Base-by-base conservation (phyloP, 2,113 vertebrate species). In the Catharus fuscescens region DNA sequence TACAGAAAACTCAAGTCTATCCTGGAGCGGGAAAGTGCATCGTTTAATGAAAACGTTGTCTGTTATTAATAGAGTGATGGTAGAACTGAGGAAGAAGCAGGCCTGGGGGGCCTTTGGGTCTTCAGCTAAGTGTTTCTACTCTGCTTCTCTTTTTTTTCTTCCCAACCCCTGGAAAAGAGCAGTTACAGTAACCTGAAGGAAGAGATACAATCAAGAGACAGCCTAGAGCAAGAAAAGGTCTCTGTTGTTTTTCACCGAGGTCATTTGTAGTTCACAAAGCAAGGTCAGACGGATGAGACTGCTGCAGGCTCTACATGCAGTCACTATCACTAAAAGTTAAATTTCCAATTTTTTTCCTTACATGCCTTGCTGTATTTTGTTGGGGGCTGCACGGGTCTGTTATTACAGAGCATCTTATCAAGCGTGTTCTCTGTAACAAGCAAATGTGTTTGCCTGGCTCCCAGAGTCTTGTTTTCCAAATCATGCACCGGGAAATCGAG, bases 111-210 rank as follows among this genome's bases (percentile, higher is more conserved):
- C 88, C 96, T 96, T 93, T 92, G 95, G 96, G 95, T 97, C 95
- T 97, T 96, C 92, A 93, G 96, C 92, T 97, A 97, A 97, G 97
- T 98, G 97, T 97, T 97, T 96, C 94, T 92, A 94, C 73, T 89
- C 90, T 76, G 73, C 84, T 92, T 86, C 85, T 95, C 83, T 83
- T 62, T 82, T 81, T 74, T 80, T 81, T 10, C 36, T 69, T 81
- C 73, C 74, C 88, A 95, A 78, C 93, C 97, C 91, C 92, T 97
- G 80, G 92, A 97, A 97, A 97, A 97, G 93, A 97, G 92, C 88
- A 95, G 92, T 97, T 97, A 95, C 89, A 95, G 95, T 92, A 98
- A 96, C 93, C 67, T 88, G 79, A 97, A 97, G 79, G 94, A 96
- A 97, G 87, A 95, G 62, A 97, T 92, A 94, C 96, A 97, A 92